A percentile compares a stretch with the other conserved stretches of the same genome.
Conservation (phyloP, 2,113 vertebrate species). For the Corythaixoides concolor region DNA sequence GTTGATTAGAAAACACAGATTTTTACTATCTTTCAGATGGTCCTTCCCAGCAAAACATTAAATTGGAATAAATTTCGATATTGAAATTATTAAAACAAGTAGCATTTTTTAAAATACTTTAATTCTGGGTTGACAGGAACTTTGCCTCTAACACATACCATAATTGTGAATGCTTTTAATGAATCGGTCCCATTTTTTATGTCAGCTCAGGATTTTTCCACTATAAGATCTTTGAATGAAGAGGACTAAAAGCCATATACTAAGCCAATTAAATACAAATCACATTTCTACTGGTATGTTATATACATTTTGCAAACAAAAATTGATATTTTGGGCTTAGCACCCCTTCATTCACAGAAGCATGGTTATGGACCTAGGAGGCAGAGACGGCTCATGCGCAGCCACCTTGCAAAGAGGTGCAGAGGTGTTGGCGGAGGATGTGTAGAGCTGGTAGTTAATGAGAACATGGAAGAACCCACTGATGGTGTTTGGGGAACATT, state of each 20-base stretch:
- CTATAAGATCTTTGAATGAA: constrained; percentile 24
- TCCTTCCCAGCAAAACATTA: neutral
- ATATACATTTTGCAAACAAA: neutral
- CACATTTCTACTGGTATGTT: neutral
- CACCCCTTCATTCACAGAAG: constrained; percentile 15
- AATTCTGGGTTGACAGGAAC: neutral
- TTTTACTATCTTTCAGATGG: neutral
- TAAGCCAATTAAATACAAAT: neutral
- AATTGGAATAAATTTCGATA: neutral
- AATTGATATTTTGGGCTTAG: neutral
- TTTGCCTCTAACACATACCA: neutral
- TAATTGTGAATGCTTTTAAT: neutral
- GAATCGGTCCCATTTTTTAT: neutral
- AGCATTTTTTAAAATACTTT: neutral
- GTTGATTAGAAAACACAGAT: neutral
- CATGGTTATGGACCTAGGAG: neutral
- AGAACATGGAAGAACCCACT: neutral
- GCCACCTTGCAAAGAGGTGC: neutral
- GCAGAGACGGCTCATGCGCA: neutral
- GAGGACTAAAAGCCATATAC: constrained; percentile 60
- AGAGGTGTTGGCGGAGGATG: neutral
- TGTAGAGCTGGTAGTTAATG: neutral
- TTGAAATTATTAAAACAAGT: neutral
- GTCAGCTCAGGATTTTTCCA: constrained; percentile 44
- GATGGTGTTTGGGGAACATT: neutral